Conservation (phyloP, 2,888 invertebrate species). For the Chrysolina haemoptera region DNA sequence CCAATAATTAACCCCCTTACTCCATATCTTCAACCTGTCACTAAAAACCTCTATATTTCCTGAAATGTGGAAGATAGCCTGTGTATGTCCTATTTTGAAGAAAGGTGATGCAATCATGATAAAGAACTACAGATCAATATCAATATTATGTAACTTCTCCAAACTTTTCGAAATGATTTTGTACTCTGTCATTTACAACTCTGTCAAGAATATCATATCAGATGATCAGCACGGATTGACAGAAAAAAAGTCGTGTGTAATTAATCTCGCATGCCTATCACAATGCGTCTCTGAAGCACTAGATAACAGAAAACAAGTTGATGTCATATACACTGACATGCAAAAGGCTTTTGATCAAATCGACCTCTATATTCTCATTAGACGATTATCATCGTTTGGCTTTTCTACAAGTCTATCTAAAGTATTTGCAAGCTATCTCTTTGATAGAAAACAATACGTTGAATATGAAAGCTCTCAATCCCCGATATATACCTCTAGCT, state of each 20-base stretch:
- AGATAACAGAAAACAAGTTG: slow-evolving; percentile 40
- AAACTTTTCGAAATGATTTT: slow-evolving; percentile 19
- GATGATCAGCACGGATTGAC: slow-evolving; percentile 40
- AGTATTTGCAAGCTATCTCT: slow-evolving; percentile 17
- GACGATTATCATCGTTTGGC: slow-evolving; percentile 20
- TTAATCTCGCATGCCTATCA: slow-evolving; percentile 46
- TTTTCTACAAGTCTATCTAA: slow-evolving; percentile 9
- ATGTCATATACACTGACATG: slow-evolving; percentile 48
- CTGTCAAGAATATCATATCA: slow-evolving; percentile 3
- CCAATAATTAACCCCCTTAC: not conserved
- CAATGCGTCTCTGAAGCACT: slow-evolving; percentile 39
- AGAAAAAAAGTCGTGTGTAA: slow-evolving; percentile 31
- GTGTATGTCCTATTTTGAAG: slow-evolving; percentile 21
- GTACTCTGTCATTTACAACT: slow-evolving; percentile 12
- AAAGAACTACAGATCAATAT: slow-evolving; percentile 22
- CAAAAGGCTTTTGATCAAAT: slow-evolving; percentile 49
- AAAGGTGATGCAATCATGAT: slow-evolving; percentile 21
- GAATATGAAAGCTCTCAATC: slow-evolving; percentile 23
- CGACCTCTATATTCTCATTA: slow-evolving; percentile 11
- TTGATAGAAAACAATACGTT: slow-evolving; percentile 28
- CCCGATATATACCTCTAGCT: slow-evolving; percentile 9
- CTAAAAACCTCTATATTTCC: slow-evolving; percentile 22
- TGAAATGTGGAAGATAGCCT: slow-evolving; percentile 10
- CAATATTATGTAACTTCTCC: slow-evolving; percentile 20
- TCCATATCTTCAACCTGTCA: slow-evolving; percentile 16